These are phyloP conservation scores for Mystacornis crossleyi DNA, from an alignment of 2,113 vertebrate genomes.

Conservation along the genomic window DNA sequence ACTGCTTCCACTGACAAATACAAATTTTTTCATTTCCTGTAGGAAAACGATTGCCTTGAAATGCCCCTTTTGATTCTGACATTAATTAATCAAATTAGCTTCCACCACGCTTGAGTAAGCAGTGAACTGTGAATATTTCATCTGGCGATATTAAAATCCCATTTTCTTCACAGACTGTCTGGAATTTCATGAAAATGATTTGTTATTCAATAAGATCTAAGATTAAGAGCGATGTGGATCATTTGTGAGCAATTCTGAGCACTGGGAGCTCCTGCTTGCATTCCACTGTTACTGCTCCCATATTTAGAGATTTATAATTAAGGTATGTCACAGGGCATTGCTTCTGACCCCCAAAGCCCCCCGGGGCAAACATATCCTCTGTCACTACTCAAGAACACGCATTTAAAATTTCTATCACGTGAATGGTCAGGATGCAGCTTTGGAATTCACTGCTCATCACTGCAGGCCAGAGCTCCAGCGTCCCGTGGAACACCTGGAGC, in stretches of 20 bases:
- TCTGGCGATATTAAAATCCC: background rate
- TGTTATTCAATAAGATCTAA: background rate
- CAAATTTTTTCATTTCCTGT: background rate
- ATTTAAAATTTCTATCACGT: background rate
- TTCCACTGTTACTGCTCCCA: background rate
- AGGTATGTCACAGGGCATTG: background rate
- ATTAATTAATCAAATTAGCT: constrained; percentile 29
- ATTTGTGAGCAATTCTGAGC: background rate
- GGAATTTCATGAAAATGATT: background rate
- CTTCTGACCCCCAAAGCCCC: background rate
- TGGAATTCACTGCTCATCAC: background rate
- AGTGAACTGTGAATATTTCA: background rate
- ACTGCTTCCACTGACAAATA: background rate
- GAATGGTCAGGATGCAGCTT: background rate
- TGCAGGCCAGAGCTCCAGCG: background rate
- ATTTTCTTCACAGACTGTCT: constrained; percentile 19
- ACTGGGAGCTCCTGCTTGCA: background rate
- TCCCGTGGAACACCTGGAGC: background rate
- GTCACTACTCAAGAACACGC: background rate
- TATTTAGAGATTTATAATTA: background rate
- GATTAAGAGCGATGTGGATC: background rate
- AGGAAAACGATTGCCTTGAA: background rate
- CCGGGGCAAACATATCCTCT: background rate
- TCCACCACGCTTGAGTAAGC: constrained; percentile 17
- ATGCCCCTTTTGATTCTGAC: constrained; percentile 5